phyloP scores from a whole-genome alignment of 2,888 invertebrate genomes.

The Dusona sp. region DNA sequence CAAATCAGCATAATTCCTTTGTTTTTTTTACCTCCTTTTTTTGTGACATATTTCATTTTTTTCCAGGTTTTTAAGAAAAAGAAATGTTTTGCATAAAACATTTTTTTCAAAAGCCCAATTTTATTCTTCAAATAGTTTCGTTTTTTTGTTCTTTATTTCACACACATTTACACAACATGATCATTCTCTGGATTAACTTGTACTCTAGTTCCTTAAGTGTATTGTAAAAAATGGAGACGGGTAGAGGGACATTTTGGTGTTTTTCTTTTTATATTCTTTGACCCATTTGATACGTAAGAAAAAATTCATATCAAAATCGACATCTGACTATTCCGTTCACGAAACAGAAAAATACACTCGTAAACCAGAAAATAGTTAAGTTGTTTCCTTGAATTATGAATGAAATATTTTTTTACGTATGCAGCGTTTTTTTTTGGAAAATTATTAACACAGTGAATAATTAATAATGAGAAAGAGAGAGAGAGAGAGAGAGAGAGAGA shows the following conservation, averaged over 20 bases:
- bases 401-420: slow-evolving; percentile 3
- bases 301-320: slow-evolving; percentile 35
- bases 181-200: neutral
- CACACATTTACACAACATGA: slow-evolving; percentile 15
- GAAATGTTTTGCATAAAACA: neutral
- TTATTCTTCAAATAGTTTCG: neutral
- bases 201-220: neutral
- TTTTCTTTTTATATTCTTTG: neutral
- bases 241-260: neutral
- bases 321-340: neutral
- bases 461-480: slow-evolving; percentile 15
- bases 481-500: too few relatives aligned
- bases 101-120: neutral
- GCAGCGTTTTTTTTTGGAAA: slow-evolving; percentile 1
- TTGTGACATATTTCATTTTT: neutral
- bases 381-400: slow-evolving; percentile 14
- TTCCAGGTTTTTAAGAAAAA: neutral
- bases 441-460: slow-evolving; percentile 22
- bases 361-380: neutral
- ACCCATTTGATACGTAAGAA: neutral
- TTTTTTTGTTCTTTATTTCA: slow-evolving; percentile 3
- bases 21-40: slow-evolving; percentile 3
- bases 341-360: neutral
- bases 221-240: slow-evolving; percentile 14
- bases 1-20: slow-evolving; percentile 37